Evolutionary conservation across 2,888 invertebrate species (phyloP).

Genomic region (Trachelus tabidus): DNA sequence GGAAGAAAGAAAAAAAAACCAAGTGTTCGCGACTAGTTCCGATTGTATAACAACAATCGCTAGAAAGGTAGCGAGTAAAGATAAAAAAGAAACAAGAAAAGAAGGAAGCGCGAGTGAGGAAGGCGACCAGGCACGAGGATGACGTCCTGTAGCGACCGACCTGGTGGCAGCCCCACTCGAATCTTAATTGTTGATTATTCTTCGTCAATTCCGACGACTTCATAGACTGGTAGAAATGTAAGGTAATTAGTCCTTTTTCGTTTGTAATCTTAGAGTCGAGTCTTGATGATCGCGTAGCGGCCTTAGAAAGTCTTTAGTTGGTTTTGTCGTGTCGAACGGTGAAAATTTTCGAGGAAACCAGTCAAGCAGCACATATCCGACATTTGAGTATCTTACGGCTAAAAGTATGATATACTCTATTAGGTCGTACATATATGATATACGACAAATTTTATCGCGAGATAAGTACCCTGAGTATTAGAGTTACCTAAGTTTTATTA

Average conservation of each 20-base stretch:
- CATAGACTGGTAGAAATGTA: slow-evolving; percentile 48
- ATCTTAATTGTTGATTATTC: slow-evolving; percentile 32
- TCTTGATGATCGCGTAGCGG: slow-evolving; percentile 25
- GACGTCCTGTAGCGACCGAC: neutral
- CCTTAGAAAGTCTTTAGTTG: slow-evolving; percentile 29
- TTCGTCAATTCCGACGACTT: slow-evolving; percentile 43
- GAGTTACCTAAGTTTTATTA: neutral
- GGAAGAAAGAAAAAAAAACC: neutral
- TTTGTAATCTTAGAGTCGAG: slow-evolving; percentile 18
- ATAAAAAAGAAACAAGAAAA: neutral
- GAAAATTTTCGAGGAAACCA: neutral
- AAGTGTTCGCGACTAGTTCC: neutral
- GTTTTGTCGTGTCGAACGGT: neutral
- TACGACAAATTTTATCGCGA: neutral
- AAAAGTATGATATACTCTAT: neutral
- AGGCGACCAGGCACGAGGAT: neutral
- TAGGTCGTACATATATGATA: neutral
- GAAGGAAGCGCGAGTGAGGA: neutral
- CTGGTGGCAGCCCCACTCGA: neutral
- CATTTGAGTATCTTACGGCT: neutral
- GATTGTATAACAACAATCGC: neutral
- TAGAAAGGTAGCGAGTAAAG: neutral
- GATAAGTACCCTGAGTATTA: neutral
- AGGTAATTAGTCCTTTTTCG: slow-evolving; percentile 19
- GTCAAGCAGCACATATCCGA: neutral